Conservation (phyloP, 2,113 vertebrate species). For the Menidia beryllina region DNA sequence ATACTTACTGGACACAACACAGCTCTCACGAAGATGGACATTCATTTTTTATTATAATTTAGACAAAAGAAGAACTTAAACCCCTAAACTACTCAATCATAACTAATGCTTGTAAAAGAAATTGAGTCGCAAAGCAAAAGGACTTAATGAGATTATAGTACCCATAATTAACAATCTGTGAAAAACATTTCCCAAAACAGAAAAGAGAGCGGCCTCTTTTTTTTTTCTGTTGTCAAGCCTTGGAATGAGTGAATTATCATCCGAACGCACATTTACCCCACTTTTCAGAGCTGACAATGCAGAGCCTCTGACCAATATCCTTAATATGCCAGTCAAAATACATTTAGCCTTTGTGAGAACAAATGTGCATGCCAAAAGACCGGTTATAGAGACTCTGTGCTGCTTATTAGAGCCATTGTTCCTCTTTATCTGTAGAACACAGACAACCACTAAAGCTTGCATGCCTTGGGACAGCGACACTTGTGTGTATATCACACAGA, state of each 20-base stretch:
- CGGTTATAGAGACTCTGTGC: slow-evolving; percentile 72
- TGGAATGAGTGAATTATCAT: slow-evolving; percentile 84
- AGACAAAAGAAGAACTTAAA: slow-evolving; percentile 68
- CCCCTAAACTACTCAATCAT: slow-evolving; percentile 70
- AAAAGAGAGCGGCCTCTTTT: slow-evolving; percentile 45
- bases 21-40: slow-evolving; percentile 40
- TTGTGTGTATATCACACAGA: slow-evolving; percentile 61
- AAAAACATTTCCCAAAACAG: slow-evolving; percentile 63
- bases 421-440: slow-evolving; percentile 84
- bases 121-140: slow-evolving; percentile 70
- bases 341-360: slow-evolving; percentile 82
- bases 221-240: slow-evolving; percentile 52
- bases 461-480: slow-evolving; percentile 53
- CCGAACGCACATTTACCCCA: slow-evolving; percentile 81
- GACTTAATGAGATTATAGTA: slow-evolving; percentile 76
- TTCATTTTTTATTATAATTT: slow-evolving; percentile 48
- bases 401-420: slow-evolving; percentile 86
- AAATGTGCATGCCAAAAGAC: slow-evolving; percentile 80
- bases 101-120: slow-evolving; percentile 70
- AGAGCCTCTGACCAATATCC: slow-evolving; percentile 70
- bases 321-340: slow-evolving; percentile 82
- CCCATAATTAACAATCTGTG: slow-evolving; percentile 75
- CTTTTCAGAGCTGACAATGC: slow-evolving; percentile 79
- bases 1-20: slow-evolving; percentile 52
- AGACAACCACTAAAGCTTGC: slow-evolving; percentile 73